Base-by-base conservation (phyloP, 2,797 vertebrate species). In the Chaetophractus vellerosus region DNA sequence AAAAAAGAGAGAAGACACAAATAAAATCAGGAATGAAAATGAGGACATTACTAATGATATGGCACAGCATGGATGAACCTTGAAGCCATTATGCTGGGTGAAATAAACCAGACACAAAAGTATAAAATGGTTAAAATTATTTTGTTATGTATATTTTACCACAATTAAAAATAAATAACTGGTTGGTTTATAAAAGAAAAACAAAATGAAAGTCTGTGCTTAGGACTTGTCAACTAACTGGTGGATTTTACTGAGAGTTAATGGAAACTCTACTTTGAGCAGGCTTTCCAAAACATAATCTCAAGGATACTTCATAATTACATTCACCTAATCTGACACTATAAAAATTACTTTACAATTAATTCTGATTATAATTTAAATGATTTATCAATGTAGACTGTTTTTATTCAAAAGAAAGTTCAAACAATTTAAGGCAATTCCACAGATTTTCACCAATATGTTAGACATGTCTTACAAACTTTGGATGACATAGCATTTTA, bases 261-360 rank as follows among this genome's bases (percentile, higher is more conserved):
- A 72, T 63, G 94, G 18, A 89, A 85, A 69, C 18, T 79, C 15
- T 59, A 36, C 7, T 83, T 91, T 9, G 3, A 74, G 48, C 23
- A 88, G 72, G 26, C 41, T 79, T 79, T 88, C 48, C 33, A 88
- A 88, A 94, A 91, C 18, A 24, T 57, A 90, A 61, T 86, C 31
- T 90, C 50, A 86, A 90, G 38, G 19, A 66, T 19, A 75, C 16
- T 88, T 84, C 48, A 79, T 61, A 66, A 64, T 66, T 72, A 84
- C 10, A 91, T 72, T 72, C 18, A 83, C 28, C 3, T 94, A 88
- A 41, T 45, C 28, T 66, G 84, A 91, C 14, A 63, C 69, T 78
- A 83, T 31, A 83, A 88, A 92, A 85, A 57, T 94, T 80, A 79
- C 74, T 90, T 90, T 84, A 66, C 79, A 94, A 90, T 91, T 96